A percentile compares a stretch with the other conserved stretches of the same genome.
Evolutionary conservation across 2,888 invertebrate genomes (phyloP).

Genomic region (Malthinus flaveolus): DNA sequence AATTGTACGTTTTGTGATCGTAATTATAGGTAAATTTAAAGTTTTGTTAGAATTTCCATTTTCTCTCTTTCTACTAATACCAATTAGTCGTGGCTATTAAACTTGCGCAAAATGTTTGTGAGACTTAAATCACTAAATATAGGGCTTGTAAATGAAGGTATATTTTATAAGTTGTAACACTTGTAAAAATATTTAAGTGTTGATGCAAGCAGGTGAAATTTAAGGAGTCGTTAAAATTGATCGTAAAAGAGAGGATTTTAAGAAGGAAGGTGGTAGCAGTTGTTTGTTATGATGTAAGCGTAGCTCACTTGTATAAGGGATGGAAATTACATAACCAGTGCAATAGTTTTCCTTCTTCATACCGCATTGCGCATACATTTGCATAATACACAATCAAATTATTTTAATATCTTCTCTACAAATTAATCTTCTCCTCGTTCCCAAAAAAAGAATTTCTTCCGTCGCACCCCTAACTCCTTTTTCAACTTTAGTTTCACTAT

Average conservation of each 20-base stretch:
- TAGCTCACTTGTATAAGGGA: constrained; percentile 7
- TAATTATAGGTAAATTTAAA: constrained; percentile 18
- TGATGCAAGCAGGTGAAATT: constrained; percentile 26
- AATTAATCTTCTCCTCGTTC: not conserved
- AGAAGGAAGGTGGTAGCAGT: constrained; percentile 22
- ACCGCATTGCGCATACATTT: constrained; percentile 13
- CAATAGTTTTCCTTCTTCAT: constrained; percentile 12
- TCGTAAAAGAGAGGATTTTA: constrained; percentile 27
- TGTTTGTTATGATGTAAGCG: constrained; percentile 22
- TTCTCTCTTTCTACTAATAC: constrained; percentile 1
- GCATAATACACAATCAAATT: constrained; percentile 2
- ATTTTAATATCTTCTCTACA: not conserved
- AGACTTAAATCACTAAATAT: constrained; percentile 2
- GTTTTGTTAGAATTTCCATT: constrained; percentile 11
- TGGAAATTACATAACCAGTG: constrained; percentile 16
- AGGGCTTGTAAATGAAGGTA: constrained; percentile 16
- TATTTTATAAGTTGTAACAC: constrained; percentile 17
- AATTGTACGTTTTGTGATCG: constrained; percentile 9
- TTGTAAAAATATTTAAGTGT: constrained; percentile 22
- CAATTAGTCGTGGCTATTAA: constrained; percentile 20
- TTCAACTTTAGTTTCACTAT: too few relatives aligned
- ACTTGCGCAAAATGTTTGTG: constrained; percentile 9
- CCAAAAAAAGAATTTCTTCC: too few relatives aligned
- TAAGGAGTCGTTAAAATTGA: constrained; percentile 24
- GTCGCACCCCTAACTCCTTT: too few relatives aligned